A percentile compares a stretch with the other conserved stretches of the same genome.
Evolutionary conservation across 1,140 invertebrate genomes (phyloP).

Genomic region (Ridgeia piscesae): DNA sequence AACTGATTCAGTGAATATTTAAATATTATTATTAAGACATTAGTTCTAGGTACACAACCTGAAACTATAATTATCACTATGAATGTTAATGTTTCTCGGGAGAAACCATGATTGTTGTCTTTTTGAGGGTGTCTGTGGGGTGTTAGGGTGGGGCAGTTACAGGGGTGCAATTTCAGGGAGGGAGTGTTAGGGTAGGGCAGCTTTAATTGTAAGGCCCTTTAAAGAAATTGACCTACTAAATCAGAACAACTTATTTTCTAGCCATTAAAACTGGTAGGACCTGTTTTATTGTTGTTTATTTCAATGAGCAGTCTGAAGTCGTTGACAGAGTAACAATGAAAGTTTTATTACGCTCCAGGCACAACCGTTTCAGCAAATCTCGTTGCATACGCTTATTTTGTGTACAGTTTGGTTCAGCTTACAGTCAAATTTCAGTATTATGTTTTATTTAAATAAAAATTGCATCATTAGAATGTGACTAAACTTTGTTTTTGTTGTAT

Average conservation of each 20-base stretch:
- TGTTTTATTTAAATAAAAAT: not conserved
- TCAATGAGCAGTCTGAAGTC: not conserved
- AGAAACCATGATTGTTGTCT: not conserved
- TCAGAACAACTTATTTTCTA: not conserved
- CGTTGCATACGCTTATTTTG: too few relatives aligned
- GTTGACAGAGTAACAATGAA: not conserved
- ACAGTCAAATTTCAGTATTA: too few relatives aligned
- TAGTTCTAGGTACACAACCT: not conserved
- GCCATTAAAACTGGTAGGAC: not conserved
- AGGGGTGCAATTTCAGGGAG: too few relatives aligned
- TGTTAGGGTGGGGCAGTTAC: too few relatives aligned
- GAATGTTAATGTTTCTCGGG: not conserved
- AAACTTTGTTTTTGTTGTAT: not conserved
- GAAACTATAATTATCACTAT: not conserved
- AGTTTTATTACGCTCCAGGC: too few relatives aligned
- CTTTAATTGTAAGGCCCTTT: not conserved
- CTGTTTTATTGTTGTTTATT: not conserved
- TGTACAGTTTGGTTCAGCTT: not conserved
- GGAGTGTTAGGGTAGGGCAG: too few relatives aligned
- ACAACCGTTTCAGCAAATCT: too few relatives aligned
- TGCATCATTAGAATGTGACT: not conserved
- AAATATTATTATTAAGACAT: not conserved
- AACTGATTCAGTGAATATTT: not conserved
- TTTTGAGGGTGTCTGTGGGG: not conserved
- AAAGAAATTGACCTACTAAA: not conserved